Base-by-base conservation (phyloP, 2,888 invertebrate genomes). In the Synergus itoensis region DNA sequence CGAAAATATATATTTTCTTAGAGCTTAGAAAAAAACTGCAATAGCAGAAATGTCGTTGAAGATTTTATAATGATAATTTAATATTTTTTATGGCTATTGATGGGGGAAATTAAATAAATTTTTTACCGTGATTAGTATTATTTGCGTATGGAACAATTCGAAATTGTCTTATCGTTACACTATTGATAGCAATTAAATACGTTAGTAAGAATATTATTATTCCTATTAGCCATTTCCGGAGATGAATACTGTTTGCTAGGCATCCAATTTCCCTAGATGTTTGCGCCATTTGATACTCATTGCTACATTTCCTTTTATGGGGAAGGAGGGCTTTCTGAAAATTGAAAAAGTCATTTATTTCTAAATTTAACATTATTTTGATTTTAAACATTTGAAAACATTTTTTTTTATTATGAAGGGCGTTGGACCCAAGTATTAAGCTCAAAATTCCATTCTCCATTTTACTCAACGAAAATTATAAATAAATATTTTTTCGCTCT, bases 121-220 rank as follows among this genome's bases (percentile, higher is more conserved):
- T 77, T 77, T 45, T 76, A 84, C 87, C 80, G 65, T 73, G 69
- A 21, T 53, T 43, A 7, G 76, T 45, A 11, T 75, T 36, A 40
- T 48, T 82, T 28, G 82, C 80, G 41, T 77, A 67, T 2, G 79
- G 84, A 60, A 78, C 79, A 1, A 85, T 80, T 75, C 78, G 87
- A 82, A 90, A 88, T 83, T 89, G 89, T 21, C 87, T 86, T 7
- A 87, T 87, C 43, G 88, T 86, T 75, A 90, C 87, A 77, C 84
- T 90, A 81, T 91, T 91, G 77, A 91, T 87, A 16, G 89, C 82
- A 75, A 91, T 62, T 67, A 91, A 82, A 11, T 88, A 90, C 28
- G 84, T 85, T 16, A 91, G 83, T 43, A 91, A 76, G 77, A 88
- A 88, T 41, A 88, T 78, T 40, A 91, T 77, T 48, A 90, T 77